phyloP scores from a whole-genome alignment of 2,113 vertebrate genomes.

The Centrocercus urophasianus region DNA sequence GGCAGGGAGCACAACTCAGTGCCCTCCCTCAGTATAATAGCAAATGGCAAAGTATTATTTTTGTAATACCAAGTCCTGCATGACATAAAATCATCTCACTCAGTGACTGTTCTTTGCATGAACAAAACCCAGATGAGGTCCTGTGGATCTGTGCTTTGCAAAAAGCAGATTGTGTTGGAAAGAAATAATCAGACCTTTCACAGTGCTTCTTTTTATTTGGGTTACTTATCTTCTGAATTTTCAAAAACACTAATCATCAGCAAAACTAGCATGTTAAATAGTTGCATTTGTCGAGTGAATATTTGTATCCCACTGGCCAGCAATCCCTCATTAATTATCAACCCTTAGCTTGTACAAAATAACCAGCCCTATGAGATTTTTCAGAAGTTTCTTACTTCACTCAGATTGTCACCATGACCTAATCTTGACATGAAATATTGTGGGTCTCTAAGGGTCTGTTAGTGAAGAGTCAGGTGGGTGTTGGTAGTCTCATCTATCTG shows the following conservation, averaged over 20 bases:
- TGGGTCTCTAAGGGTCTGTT: background rate
- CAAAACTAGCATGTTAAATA: background rate
- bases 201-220: background rate
- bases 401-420: background rate
- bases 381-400: background rate
- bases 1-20: background rate
- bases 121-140: constrained; percentile 19
- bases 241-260: background rate
- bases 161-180: constrained; percentile 9
- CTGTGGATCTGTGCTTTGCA: background rate
- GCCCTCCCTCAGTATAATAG: background rate
- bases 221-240: background rate
- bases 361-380: background rate
- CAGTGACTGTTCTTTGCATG: background rate
- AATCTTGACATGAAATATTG: background rate
- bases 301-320: background rate
- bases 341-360: background rate
- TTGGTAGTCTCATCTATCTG: background rate
- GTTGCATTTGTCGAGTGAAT: background rate
- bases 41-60: background rate
- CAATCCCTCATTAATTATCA: rapidly evolving
- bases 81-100: background rate
- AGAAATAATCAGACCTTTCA: background rate
- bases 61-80: background rate
- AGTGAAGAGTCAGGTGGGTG: background rate